Base-by-base conservation (phyloP, 2,113 vertebrate species). In the Bettongia penicillata region DNA sequence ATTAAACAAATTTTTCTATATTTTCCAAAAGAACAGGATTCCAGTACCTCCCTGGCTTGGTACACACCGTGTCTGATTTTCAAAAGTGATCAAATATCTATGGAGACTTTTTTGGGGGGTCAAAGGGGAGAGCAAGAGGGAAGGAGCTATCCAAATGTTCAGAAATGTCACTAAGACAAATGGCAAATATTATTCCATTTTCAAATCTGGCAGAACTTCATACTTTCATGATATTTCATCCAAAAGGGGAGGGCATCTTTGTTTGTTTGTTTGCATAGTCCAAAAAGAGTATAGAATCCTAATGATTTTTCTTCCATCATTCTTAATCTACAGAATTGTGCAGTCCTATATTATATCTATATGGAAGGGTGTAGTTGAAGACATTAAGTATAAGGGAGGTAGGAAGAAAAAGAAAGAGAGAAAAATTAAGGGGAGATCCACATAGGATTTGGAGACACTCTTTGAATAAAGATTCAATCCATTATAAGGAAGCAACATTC, bases 211-310 rank as follows among this genome's bases (percentile, higher is more conserved):
- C 94, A 97, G 94, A 97, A 90, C 61, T 96, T 98, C 68, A 93
- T 94, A 97, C 97, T 95, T 97, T 96, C 92, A 26, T 97, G 96
- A 97, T 90, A 98, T 98, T 98, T 98, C 97, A 96, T 95, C 97
- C 91, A 98, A 96, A 93, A 91, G 51, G 16, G 52, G 52, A 95
- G 90, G 91, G 23, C 11, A 89, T 48, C 77, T 19, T 24, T 48
- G 9, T 48, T 48, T 48, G 51, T 0, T 24, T 97, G 92, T 97
- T 95, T 96, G 61, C 2, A 3, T 97, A 94, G 51, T 53, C 24
- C 92, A 95, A 94, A 52, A 95, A 97, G 95, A 92, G 95, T 94
- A 37, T 51, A 51, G 91, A 98, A 98, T 96, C 94, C 89, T 94
- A 96, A 97, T 95, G 53, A 97, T 94, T 94, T 93, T 96, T 48